A percentile compares a stretch with the other conserved stretches of the same genome.
phyloP scores from a whole-genome alignment of 2,113 vertebrate species.

The Microtus montanus region DNA sequence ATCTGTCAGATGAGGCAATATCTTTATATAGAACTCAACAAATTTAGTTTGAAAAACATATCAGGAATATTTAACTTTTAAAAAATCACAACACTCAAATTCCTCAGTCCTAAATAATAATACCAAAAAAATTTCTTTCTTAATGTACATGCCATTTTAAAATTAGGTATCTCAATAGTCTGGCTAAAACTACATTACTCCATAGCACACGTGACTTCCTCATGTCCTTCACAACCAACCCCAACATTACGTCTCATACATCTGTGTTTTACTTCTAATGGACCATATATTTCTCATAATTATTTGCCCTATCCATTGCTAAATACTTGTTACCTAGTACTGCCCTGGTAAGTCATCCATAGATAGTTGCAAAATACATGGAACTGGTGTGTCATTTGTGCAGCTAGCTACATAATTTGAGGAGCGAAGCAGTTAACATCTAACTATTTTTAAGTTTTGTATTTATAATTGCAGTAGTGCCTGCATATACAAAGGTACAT shows the following conservation, averaged over 20 bases:
- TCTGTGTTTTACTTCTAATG: neutral
- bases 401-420: neutral
- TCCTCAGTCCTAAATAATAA: slow-evolving; percentile 17
- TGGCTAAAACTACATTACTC: neutral
- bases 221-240: neutral
- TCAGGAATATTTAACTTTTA: neutral
- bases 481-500: neutral
- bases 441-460: neutral
- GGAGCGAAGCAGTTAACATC: neutral
- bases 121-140: neutral
- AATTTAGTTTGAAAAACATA: neutral
- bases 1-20: neutral
- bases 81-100: slow-evolving; percentile 4
- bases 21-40: neutral
- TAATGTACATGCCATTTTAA: neutral
- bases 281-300: neutral
- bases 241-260: accelerated
- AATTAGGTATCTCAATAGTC: neutral
- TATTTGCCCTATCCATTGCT: neutral
- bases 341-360: neutral
- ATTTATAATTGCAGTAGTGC: neutral
- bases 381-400: neutral
- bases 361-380: neutral
- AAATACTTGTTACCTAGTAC: neutral
- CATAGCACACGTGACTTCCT: neutral